Evolutionary conservation across 2,888 invertebrate species (phyloP), one percentile per base, ranked within the genome.

Genomic region (Petrophora chlorosata): DNA sequence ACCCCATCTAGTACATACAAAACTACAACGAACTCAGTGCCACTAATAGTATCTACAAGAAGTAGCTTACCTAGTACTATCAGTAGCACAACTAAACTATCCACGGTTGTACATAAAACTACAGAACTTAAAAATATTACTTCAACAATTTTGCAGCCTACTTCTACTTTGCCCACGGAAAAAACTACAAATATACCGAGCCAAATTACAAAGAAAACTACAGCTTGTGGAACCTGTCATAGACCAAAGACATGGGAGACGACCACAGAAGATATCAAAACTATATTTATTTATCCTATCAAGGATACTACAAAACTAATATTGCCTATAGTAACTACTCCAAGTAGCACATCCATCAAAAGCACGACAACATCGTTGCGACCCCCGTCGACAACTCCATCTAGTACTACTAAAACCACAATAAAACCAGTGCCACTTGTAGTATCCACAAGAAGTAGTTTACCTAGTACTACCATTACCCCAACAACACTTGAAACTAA

Each of bases 181-280:
- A n/a, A n/a, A n/a, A n/a, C n/a, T n/a, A n/a, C n/a, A n/a, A n/a
- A n/a, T n/a, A n/a, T n/a, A n/a, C n/a, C n/a, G n/a, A n/a, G n/a
- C n/a, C n/a, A n/a, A n/a, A 14, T 17, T n/a, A 23, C 32, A 38
- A 39, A 30, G 12, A 14, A 48, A 42, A 40, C 34, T n/a, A 40
- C 34, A 22, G n/a, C 9, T 23, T 47, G 35, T 15, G 7, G 28
- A 28, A 56, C 56, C 42, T 64, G 66, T 29, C 33, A 57, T n/a
- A 60, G 57, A 26, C 63, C 61, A 2, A 36, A 29, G 4, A 47
- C 48, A 12, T 60, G 58, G 60, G 48, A 52, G 26, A 60, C 63
- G 0, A 64, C 42, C 28, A 14, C 32, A n/a, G 16, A 19, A 19
- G 14, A 25, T 9, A 25, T 25, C 3, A 39, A 35, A 32, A 28